Percentiles rank a stretch among this genome's conserved stretches.
phyloP scores from a whole-genome alignment of 2,113 vertebrate species.

The Crypturellus undulatus region DNA sequence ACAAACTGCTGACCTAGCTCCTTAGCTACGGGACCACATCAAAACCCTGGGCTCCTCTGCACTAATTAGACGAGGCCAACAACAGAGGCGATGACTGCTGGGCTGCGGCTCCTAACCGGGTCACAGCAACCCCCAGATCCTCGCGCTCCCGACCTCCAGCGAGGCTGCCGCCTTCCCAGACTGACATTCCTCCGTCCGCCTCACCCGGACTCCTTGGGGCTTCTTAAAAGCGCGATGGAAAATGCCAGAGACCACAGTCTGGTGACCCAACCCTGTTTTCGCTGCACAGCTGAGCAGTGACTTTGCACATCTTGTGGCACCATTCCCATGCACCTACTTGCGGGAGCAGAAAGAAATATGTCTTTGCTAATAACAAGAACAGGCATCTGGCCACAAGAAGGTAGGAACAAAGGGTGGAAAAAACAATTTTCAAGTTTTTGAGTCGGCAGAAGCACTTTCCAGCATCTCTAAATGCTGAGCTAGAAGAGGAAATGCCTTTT shows the following conservation, averaged over 20 bases:
- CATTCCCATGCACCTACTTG: constrained; percentile 17
- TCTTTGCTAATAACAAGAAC: background rate
- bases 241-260: background rate
- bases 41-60: background rate
- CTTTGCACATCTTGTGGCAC: background rate
- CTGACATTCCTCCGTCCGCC: background rate
- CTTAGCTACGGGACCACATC: background rate
- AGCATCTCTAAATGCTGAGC: constrained; percentile 16
- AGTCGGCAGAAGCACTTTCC: constrained; percentile 49
- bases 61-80: background rate
- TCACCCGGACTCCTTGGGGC: accelerated
- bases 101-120: background rate
- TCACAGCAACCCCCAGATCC: background rate
- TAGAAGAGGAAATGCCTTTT: constrained; percentile 58
- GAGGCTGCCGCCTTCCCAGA: background rate
- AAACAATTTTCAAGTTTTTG: constrained; percentile 20
- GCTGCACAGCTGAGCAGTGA: background rate
- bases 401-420: constrained; percentile 21
- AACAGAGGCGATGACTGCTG: background rate
- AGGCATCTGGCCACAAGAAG: constrained; percentile 41
- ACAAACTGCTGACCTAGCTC: background rate
- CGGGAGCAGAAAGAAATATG: background rate
- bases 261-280: background rate
- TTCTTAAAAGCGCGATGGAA: background rate
- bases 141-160: accelerated